Conservation (phyloP, 2,797 vertebrate genomes). For the Coracias cyanogaster region DNA sequence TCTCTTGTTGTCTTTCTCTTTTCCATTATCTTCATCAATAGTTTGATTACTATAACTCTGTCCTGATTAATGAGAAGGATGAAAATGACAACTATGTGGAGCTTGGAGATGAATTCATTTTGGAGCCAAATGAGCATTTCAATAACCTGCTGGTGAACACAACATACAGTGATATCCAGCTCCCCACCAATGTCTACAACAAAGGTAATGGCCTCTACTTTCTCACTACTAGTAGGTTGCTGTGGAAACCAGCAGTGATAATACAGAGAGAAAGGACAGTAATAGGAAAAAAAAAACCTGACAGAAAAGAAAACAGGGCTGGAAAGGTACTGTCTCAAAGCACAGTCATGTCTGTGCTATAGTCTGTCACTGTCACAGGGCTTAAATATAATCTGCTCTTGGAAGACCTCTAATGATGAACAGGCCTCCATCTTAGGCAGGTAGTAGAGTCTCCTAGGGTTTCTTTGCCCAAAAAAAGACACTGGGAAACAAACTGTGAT, state of each 20-base stretch:
- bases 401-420: not conserved
- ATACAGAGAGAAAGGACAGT: not conserved
- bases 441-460: not conserved
- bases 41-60: conserved; percentile 95
- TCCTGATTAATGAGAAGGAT: conserved; percentile 89
- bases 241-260: not conserved
- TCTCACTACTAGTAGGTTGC: not conserved
- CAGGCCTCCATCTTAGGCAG: not conserved
- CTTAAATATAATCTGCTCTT: not conserved
- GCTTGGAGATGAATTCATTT: conserved; percentile 89
- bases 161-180: conserved; percentile 90
- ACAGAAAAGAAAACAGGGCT: not conserved
- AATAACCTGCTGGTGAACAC: conserved; percentile 90
- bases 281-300: not conserved
- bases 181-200: conserved; percentile 97
- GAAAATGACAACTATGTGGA: conserved; percentile 85
- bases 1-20: not conserved
- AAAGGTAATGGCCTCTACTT: conserved; percentile 82
- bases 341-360: not conserved
- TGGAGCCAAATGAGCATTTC: conserved; percentile 93
- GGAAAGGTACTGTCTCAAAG: not conserved
- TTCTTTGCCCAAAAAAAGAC: not conserved
- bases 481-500: not conserved
- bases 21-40: conserved; percentile 53
- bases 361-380: not conserved